These are phyloP conservation scores for Porites divaricata DNA, from an alignment of 92 coral and sea anemone species.

Conservation along the genomic window DNA sequence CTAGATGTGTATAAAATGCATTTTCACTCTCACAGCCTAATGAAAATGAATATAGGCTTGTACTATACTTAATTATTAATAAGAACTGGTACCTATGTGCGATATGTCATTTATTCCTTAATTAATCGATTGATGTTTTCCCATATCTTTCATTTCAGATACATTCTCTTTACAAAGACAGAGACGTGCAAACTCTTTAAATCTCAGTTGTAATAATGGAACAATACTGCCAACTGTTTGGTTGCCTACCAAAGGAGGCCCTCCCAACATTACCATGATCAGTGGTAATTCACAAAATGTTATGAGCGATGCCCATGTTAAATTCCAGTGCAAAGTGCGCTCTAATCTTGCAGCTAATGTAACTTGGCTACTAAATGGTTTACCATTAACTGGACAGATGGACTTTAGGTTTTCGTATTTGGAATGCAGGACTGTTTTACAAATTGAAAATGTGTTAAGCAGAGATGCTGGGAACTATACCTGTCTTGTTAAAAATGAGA, in stretches of 20 bases:
- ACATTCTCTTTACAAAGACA: not conserved
- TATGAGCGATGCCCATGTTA: not conserved
- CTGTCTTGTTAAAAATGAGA: constrained; percentile 12
- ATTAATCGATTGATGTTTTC: too few relatives aligned
- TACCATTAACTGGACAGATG: not conserved
- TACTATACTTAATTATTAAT: too few relatives aligned
- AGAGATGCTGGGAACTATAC: constrained; percentile 18
- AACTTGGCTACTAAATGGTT: constrained; percentile 21
- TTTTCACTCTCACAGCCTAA: too few relatives aligned
- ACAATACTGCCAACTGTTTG: not conserved
- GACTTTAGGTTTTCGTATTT: not conserved
- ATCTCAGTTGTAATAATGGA: not conserved
- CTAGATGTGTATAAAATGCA: too few relatives aligned
- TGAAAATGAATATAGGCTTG: too few relatives aligned
- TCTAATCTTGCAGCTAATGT: constrained; percentile 22
- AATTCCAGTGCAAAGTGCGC: not conserved
- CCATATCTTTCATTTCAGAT: constrained; percentile 14
- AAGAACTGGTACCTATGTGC: too few relatives aligned
- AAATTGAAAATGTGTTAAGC: not conserved
- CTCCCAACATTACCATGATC: not conserved
- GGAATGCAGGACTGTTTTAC: constrained; percentile 4
- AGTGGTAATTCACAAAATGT: not conserved
- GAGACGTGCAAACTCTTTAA: not conserved
- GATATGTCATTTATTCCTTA: not conserved
- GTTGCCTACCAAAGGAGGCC: not conserved